These are phyloP conservation scores for Orientallactaga sibirica DNA, from an alignment of 2,797 vertebrate genomes.

Conservation along the genomic window DNA sequence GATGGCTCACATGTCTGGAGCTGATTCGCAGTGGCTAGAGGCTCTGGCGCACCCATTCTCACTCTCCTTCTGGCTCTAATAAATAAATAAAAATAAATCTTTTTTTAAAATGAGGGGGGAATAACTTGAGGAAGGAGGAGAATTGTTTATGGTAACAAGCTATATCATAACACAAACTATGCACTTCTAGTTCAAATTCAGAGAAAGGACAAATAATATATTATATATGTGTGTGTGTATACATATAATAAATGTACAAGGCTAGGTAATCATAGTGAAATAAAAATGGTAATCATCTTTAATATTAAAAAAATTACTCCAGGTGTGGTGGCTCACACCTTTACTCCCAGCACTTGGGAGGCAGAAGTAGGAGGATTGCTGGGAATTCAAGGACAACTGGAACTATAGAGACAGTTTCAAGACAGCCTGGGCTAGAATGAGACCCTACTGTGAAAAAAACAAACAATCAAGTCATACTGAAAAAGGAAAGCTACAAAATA, in stretches of 20 bases:
- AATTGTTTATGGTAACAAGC: constrained; percentile 33
- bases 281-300: constrained; percentile 28
- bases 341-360: too few relatives aligned
- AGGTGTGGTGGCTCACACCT: not conserved
- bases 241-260: constrained; percentile 4
- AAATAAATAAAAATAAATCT: too few relatives aligned
- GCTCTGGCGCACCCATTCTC: too few relatives aligned
- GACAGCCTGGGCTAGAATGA: too few relatives aligned
- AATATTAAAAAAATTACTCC: not conserved
- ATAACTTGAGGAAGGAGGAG: constrained; percentile 26
- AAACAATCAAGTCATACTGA: constrained; percentile 8
- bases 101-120: not conserved
- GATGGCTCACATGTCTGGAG: too few relatives aligned
- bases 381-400: too few relatives aligned
- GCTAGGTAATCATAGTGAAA: not conserved
- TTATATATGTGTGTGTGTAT: not conserved
- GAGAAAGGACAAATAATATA: not conserved
- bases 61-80: too few relatives aligned
- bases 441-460: too few relatives aligned
- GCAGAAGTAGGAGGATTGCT: too few relatives aligned
- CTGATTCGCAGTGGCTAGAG: too few relatives aligned
- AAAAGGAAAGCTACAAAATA: constrained; percentile 47
- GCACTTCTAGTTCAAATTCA: not conserved
- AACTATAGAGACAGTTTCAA: too few relatives aligned
- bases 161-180: not conserved